Conservation (phyloP, 2,797 vertebrate species). For the Sus cebifrons region DNA sequence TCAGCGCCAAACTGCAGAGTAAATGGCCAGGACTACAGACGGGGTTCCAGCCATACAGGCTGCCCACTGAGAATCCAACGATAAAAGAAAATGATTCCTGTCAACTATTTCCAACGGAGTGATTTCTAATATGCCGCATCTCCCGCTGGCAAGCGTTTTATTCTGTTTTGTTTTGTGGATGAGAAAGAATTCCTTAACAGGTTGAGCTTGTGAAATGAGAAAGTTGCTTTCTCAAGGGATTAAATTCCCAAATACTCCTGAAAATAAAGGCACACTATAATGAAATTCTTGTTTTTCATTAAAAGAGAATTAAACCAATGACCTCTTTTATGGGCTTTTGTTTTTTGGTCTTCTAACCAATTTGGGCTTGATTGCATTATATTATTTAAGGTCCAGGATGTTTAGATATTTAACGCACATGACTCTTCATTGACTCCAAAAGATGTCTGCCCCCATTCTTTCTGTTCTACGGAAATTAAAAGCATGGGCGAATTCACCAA, state of each 20-base stretch:
- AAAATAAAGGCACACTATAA: constrained; percentile 12
- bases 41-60: not conserved
- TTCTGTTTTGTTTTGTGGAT: constrained; percentile 6
- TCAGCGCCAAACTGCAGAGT: not conserved
- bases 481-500: not conserved
- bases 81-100: not conserved
- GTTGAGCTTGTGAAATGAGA: constrained; percentile 57
- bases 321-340: not conserved
- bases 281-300: constrained; percentile 75
- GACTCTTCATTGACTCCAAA: not conserved
- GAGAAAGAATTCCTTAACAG: constrained; percentile 34
- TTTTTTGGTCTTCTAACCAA: not conserved
- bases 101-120: not conserved
- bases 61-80: not conserved
- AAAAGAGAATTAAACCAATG: constrained; percentile 76
- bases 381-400: not conserved
- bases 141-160: not conserved
- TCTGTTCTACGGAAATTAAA: not conserved
- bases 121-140: not conserved
- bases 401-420: not conserved
- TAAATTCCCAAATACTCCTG: constrained; percentile 42
- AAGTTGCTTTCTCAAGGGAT: constrained; percentile 61
- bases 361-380: not conserved
- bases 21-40: not conserved
- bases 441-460: not conserved